Conservation (phyloP, 2,113 vertebrate genomes). For the Chauna torquata region DNA sequence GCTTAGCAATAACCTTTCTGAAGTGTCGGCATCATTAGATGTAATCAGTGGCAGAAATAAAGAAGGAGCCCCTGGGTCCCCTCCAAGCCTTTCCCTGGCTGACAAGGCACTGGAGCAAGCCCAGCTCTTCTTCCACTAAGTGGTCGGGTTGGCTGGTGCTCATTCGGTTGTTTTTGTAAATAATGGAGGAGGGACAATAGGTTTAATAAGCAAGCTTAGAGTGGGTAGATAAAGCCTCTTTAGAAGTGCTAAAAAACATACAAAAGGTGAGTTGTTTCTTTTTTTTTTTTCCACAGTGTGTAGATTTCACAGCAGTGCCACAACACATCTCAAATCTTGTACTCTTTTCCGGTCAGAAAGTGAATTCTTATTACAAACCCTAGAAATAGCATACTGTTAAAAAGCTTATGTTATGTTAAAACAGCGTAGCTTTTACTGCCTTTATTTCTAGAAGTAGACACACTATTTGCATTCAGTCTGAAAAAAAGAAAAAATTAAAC, state of each 20-base stretch:
- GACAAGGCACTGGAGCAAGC: background rate
- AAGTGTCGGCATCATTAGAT: background rate
- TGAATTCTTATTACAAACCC: background rate
- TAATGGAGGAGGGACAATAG: rapidly evolving
- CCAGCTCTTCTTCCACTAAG: background rate
- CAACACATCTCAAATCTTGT: background rate
- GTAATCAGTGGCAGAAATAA: background rate
- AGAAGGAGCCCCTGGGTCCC: background rate
- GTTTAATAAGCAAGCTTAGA: background rate
- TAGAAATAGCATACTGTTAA: background rate
- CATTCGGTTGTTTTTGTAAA: background rate
- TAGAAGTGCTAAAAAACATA: background rate
- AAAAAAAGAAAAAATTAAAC: background rate
- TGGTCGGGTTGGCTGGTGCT: background rate
- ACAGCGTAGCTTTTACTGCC: background rate
- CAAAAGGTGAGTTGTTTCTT: background rate
- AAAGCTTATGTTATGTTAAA: background rate
- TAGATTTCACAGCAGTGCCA: background rate
- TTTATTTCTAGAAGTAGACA: background rate
- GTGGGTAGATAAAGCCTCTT: background rate
- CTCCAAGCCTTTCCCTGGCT: background rate
- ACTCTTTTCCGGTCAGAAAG: background rate
- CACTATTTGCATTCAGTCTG: background rate
- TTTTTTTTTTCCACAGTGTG: background rate
- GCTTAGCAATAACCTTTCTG: background rate